These are phyloP conservation scores for Zelleria hepariella DNA, from an alignment of 2,888 invertebrate genomes.

Conservation along the genomic window DNA sequence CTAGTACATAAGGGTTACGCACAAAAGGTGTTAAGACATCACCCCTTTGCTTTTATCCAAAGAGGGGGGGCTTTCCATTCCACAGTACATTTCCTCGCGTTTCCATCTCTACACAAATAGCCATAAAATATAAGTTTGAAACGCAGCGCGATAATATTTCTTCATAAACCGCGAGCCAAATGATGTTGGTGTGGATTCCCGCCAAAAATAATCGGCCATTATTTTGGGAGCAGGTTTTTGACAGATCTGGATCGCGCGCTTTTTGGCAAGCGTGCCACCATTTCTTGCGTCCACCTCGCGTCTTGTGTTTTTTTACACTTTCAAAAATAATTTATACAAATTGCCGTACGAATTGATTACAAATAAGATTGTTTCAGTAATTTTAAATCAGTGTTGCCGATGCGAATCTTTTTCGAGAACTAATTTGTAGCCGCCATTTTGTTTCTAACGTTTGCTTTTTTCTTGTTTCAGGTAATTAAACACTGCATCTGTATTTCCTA, in stretches of 20 bases:
- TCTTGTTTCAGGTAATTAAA: conserved; percentile 3
- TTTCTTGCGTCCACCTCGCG: conserved; percentile 1
- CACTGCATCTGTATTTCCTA: background rate
- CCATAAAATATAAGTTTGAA: background rate
- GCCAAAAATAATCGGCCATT: conserved; percentile 59
- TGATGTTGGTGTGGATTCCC: conserved; percentile 45
- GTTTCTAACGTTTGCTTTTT: background rate
- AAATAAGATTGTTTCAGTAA: conserved; percentile 9
- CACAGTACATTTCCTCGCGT: background rate
- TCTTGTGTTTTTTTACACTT: background rate
- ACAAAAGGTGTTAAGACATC: background rate
- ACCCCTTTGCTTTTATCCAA: background rate
- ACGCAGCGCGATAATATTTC: conserved; percentile 28
- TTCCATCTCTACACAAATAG: background rate
- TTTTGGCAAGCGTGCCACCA: conserved; percentile 31
- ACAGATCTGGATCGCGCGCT: conserved; percentile 52
- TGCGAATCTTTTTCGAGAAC: background rate
- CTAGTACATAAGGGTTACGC: background rate
- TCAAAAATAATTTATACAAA: conserved; percentile 13
- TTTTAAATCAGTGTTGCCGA: background rate
- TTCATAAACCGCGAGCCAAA: conserved; percentile 37
- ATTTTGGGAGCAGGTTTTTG: conserved; percentile 47
- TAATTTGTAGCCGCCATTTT: background rate
- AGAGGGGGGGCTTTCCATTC: background rate
- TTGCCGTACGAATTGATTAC: conserved; percentile 20